Evolutionary conservation across 2,888 invertebrate genomes (phyloP).

Genomic region (Troglohyphantes excavatus): DNA sequence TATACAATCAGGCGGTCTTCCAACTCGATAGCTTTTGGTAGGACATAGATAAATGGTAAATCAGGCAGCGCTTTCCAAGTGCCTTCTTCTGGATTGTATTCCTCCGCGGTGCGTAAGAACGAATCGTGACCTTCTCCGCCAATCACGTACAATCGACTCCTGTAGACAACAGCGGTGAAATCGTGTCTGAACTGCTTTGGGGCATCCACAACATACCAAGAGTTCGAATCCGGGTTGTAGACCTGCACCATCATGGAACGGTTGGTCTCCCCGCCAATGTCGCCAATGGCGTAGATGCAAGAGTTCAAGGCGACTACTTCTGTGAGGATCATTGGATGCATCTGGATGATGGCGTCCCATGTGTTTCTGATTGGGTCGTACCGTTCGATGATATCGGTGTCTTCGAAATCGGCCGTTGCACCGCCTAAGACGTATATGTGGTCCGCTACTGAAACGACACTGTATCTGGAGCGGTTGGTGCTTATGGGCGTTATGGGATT

Average conservation of each 20-base stretch:
- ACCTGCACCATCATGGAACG: slow-evolving; percentile 42
- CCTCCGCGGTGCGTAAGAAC: background rate
- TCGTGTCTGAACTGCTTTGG: background rate
- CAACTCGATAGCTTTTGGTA: slow-evolving; percentile 22
- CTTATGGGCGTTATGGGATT: background rate
- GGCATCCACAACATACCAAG: slow-evolving; percentile 5
- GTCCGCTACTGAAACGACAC: background rate
- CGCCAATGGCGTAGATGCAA: slow-evolving; percentile 35
- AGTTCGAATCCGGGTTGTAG: slow-evolving; percentile 13
- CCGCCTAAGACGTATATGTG: slow-evolving; percentile 39
- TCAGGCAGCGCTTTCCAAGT: slow-evolving; percentile 13
- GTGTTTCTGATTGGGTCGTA: background rate
- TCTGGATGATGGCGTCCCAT: background rate
- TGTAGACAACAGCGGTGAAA: slow-evolving; percentile 19
- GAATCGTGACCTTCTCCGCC: slow-evolving; percentile 7
- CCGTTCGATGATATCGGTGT: background rate
- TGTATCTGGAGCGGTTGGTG: background rate
- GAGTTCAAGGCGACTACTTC: background rate
- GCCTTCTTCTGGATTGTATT: slow-evolving; percentile 17
- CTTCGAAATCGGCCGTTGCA: background rate
- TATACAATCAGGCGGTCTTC: slow-evolving; percentile 29
- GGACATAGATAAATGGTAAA: slow-evolving; percentile 13
- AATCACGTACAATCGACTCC: slow-evolving; percentile 15
- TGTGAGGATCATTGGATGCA: slow-evolving; percentile 5
- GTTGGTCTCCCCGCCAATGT: background rate